Base-by-base conservation (phyloP, 2,113 vertebrate species). In the Nerophis ophidion region DNA sequence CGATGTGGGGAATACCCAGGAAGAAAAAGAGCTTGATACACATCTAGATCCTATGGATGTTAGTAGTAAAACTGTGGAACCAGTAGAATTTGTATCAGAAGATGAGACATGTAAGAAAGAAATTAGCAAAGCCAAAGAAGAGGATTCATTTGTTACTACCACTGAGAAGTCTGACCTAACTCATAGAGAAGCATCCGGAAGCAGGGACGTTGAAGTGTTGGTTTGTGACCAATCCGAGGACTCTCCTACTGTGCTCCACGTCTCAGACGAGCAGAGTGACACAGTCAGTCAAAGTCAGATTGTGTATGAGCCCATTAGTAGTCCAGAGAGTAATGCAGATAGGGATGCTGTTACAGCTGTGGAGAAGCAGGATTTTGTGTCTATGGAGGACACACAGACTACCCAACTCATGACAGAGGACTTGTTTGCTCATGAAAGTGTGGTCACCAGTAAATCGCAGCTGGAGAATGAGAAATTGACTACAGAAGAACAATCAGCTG, bases 291-390 rank as follows among this genome's bases (percentile, higher is more conserved):
- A 69, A 49, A 47, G 68, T 64, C 76, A 81, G 66, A 76, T 86
- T 0, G 84, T 86, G 17, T 88, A 86, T 2, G 84, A 88, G 45
- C 82, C 84, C 9, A 86, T 88, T 48, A 88, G 86, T 19, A 86
- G 86, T 46, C 86, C 84, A 50, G 86, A 88, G 60, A 86, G 84
- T 51, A 68, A 16, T 44, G 71, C 57, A 9, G 86, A 64, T 7
- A 40, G 63, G 8, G 82, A 82, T 8, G 42, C 66, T 52, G 49
- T 55, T 34, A 16, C 65, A 19, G 57, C 36, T 4, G 44, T 61
- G 40, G 69, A 76, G 56, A 68, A 69, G 3, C 70, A 75, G 8
- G 42, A 19, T 12, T 61, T 57, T 1, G 4, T 75, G 11, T 67
- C 80, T 56, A n/a, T 80, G 34, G 53, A 76, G 48, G 67, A 83